phyloP scores from a whole-genome alignment of 2,797 vertebrate species.

The Acrossocheilus wenchowensis region DNA sequence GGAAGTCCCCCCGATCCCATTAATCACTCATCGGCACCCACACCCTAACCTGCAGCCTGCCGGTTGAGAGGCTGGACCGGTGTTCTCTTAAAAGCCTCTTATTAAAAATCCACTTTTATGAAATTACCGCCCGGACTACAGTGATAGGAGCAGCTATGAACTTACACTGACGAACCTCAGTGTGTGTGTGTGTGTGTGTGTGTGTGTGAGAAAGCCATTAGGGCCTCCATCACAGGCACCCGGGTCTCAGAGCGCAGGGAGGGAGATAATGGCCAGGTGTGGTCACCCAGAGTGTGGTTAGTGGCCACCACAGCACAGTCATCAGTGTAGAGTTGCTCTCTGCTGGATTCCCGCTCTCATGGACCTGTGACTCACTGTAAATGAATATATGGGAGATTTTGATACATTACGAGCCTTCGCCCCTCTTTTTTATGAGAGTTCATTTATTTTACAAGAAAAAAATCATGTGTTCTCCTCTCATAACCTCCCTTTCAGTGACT shows the following conservation, averaged over 20 bases:
- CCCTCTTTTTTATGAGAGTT: neutral
- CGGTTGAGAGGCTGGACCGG: constrained; percentile 29
- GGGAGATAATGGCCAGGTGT: constrained; percentile 59
- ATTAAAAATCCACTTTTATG: constrained; percentile 78
- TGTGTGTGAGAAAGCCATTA: constrained; percentile 54
- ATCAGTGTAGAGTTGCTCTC: constrained; percentile 47
- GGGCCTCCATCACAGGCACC: constrained; percentile 50
- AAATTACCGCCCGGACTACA: constrained; percentile 70
- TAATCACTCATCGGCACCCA: constrained; percentile 41
- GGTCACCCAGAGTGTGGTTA: constrained; percentile 54
- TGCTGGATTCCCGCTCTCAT: constrained; percentile 29
- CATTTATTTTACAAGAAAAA: neutral
- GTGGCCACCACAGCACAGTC: constrained; percentile 40
- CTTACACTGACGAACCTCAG: constrained; percentile 11
- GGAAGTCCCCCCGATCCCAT: constrained; percentile 44
- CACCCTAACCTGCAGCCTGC: constrained; percentile 10
- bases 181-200: constrained; percentile 42
- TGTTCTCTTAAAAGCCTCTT: constrained; percentile 74
- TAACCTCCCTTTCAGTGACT: constrained; percentile 7
- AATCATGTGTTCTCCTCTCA: neutral
- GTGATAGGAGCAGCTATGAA: constrained; percentile 51
- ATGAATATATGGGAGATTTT: constrained; percentile 12
- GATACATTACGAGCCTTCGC: constrained; percentile 13
- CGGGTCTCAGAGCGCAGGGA: constrained; percentile 41
- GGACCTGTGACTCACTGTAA: constrained; percentile 11